Base-by-base conservation (phyloP, 2,797 vertebrate genomes). In the Microctenopoma lineatum region DNA sequence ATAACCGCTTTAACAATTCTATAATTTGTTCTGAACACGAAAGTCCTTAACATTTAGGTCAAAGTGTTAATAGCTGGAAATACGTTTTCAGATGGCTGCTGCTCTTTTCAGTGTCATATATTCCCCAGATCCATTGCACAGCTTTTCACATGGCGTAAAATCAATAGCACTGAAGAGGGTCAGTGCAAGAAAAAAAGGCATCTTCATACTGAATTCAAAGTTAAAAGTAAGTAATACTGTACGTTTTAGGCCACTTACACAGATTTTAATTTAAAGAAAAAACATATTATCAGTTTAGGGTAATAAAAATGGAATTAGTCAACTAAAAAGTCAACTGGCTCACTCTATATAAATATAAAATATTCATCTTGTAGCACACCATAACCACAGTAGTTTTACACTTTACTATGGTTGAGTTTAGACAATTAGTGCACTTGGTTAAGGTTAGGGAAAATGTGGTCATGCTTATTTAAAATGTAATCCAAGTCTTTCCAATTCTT, bases 131-230 rank as follows among this genome's bases (percentile, higher is more conserved):
- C 60, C 60, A 73, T 46, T 48, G 52, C 64, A 52, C 63, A 52
- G 51, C 52, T 80, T 61, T 74, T 65, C 73, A 64, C 45, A 34
- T 75, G 73, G 27, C 83, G 71, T 66, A 73, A 84, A 80, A 79
- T 85, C 83, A 36, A 78, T 84, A 79, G 67, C 54, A 57, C 67
- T 79, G 75, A 80, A 74, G 62, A 79, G 73, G 79, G 75, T 82
- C 70, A 75, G 52, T 47, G 58, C 13, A 46, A 67, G 53, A 56
- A 62, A 38, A 34, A 42, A 52, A 48, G n/a, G n/a, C 45, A 57
- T 69, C 54, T 47, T 70, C 50, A 56, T 39, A 57, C 60, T 53
- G 44, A 65, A 56, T 73, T 66, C n/a, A 39, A 42, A 57, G 41
- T 70, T 57, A 66, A 57, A 3, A 51, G 56, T 56, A 50, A 46